A percentile compares a stretch with the other conserved stretches of the same genome.
These are phyloP conservation scores for Grammomys surdaster DNA, from an alignment of 2,113 vertebrate species.

Conservation along the genomic window DNA sequence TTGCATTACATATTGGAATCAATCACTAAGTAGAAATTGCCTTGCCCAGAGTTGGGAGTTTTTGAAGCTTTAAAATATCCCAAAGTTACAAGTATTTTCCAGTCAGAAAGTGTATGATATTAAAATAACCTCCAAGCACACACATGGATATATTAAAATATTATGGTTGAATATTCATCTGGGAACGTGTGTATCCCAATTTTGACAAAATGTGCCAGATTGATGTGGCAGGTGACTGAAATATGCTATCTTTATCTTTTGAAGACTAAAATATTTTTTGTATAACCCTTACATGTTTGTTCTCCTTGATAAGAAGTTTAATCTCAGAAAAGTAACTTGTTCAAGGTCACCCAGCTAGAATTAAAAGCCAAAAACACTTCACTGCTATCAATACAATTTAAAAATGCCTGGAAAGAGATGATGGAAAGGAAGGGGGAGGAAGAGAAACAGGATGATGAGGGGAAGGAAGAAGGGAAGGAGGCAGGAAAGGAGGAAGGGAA, in stretches of 20 bases:
- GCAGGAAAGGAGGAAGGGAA: rapidly evolving
- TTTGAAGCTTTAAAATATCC: slow-evolving; percentile 28
- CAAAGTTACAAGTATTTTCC: background rate
- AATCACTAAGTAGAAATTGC: slow-evolving; percentile 1
- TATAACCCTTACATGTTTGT: slow-evolving; percentile 1
- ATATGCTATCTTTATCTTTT: background rate
- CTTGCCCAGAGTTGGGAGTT: background rate
- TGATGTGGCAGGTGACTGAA: background rate
- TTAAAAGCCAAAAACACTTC: background rate
- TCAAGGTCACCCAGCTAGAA: background rate
- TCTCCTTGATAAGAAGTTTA: slow-evolving; percentile 21
- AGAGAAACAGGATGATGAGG: background rate
- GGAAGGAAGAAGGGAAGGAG: too few relatives aligned
- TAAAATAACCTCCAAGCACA: slow-evolving; percentile 30
- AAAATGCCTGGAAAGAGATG: background rate
- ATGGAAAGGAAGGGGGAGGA: background rate
- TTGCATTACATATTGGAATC: background rate
- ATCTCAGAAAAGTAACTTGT: slow-evolving; percentile 5
- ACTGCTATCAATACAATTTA: background rate
- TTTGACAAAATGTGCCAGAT: slow-evolving; percentile 4
- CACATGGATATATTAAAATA: background rate
- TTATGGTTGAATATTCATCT: background rate
- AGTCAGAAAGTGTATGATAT: background rate
- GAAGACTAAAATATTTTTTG: background rate
- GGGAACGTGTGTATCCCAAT: background rate